Base-by-base conservation (phyloP, 1,140 invertebrate species). In the Drosophila sproati region DNA sequence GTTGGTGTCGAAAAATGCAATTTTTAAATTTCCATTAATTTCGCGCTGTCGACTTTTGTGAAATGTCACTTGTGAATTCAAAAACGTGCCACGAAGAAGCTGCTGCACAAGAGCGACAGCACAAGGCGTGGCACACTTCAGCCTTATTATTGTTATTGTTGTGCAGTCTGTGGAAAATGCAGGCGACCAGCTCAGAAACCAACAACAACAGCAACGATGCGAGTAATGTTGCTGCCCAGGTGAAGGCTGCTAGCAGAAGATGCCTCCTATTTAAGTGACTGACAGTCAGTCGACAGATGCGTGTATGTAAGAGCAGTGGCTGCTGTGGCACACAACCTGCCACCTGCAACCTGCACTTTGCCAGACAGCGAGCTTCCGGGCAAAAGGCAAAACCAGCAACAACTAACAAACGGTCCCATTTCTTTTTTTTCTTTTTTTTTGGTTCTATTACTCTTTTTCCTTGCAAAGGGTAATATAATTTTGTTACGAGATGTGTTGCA, bases 21-120 rank as follows among this genome's bases (percentile, higher is more conserved):
- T 83, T 83, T 83, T 83, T 83, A 83, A 83, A 83, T 83, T 83
- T 83, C 80, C 80, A 83, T 83, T 83, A 83, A 83, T 83, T 83
- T 83, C 73, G 80, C 80, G 80, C 80, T 83, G 80, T 83, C 80
- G 76, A 83, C 66, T 83, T 82, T 83, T 63, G 80, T 79, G 70
- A 83, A 83, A 83, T 83, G 80, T 83, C 78, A 70, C 78, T 78
- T 74, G 67, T 62, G 66, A 60, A 82, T 82, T 78, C 80, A 82
- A 76, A 80, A 55, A 39, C 61, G 66, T 74, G 66, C 55, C 37
- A 51, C 54, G 28, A 59, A 57, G 51, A 57, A 76, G 39, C 39
- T n/a, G 39, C 31, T 10, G 28, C 50, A 32, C 50, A 51, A 31
- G 34, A 37, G 5, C 5, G 7, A 28, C 45, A 37, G 52, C 6